phyloP scores from a whole-genome alignment of 2,113 vertebrate species.

The Rhegmatorhina hoffmannsi region DNA sequence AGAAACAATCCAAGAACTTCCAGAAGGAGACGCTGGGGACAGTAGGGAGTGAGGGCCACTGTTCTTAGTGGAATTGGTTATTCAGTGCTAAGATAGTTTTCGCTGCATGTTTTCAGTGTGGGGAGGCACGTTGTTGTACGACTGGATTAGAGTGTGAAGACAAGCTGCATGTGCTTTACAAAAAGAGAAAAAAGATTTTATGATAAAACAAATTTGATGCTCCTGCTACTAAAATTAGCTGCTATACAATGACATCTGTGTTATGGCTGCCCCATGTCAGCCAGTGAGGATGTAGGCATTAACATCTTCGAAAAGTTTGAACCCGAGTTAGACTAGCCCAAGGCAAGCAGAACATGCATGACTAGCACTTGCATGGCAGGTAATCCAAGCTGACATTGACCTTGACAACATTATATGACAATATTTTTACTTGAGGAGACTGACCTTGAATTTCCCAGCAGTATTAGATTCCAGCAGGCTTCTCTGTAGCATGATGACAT shows the following conservation, averaged over 20 bases:
- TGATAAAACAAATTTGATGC: neutral
- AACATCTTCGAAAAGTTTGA: neutral
- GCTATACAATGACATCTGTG: neutral
- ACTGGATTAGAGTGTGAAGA: neutral
- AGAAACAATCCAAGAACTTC: neutral
- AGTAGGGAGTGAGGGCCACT: neutral
- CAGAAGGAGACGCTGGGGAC: neutral
- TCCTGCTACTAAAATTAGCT: neutral
- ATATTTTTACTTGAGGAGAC: neutral
- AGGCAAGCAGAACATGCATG: slow-evolving; percentile 31
- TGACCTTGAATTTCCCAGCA: neutral
- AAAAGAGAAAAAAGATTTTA: neutral
- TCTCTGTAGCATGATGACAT: neutral
- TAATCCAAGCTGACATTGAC: slow-evolving; percentile 56
- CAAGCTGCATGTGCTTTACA: neutral
- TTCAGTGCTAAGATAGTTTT: neutral
- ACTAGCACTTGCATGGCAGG: slow-evolving; percentile 38
- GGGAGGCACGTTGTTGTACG: neutral
- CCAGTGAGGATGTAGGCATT: neutral
- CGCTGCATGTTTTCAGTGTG: slow-evolving; percentile 12
- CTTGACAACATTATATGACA: slow-evolving; percentile 5
- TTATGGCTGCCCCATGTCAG: neutral
- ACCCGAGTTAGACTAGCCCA: neutral
- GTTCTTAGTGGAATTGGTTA: neutral
- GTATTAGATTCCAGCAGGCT: neutral